Base-by-base conservation (phyloP, 2,888 invertebrate genomes). In the Oxycera nigricornis region DNA sequence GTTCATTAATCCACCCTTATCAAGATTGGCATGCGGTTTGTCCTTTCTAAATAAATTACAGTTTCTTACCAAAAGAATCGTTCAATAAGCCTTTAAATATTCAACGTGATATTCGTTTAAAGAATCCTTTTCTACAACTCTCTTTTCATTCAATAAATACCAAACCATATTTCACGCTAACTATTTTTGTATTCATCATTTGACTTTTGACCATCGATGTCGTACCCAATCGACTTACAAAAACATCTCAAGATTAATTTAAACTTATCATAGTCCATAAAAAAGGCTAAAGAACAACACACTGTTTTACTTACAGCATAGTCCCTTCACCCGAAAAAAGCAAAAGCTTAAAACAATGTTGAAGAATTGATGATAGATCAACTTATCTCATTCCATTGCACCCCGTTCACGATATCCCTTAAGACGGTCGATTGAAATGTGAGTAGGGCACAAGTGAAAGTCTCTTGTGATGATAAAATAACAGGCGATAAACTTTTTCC, bases 151-250 rank as follows among this genome's bases (percentile, higher is more conserved):
- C 46, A 46, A 46, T 46, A 46, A 17, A 14, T n/a, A n/a, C n/a
- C 6, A 35, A 35, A 35, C 62, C 35, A 62, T 62, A 62, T 35
- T 62, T 62, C 62, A 62, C 62, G 31, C 62, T 62, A n/a, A 35
- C 28, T 31, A 22, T 62, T 55, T 55, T 62, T 2, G 41, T 57
- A 26, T 57, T 57, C 57, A 57, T 57, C 61, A 17, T 61, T 26
- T 17, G 17, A 14, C 17, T 3, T 17, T 46, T 46, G 14, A 22
- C 24, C 55, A 55, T 55, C 55, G 17, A 22, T n/a, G n/a, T n/a
- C n/a, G n/a, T n/a, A n/a, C n/a, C n/a, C n/a, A n/a, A n/a, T n/a
- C n/a, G n/a, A n/a, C n/a, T n/a, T n/a, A n/a, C n/a, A 9, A 22
- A 55, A 24, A 55, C 55, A 22, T 55, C 6, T 6, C 22, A 55